These are phyloP conservation scores for Pardosa pseudoannulata DNA, from an alignment of 2,888 invertebrate genomes.

Conservation along the genomic window DNA sequence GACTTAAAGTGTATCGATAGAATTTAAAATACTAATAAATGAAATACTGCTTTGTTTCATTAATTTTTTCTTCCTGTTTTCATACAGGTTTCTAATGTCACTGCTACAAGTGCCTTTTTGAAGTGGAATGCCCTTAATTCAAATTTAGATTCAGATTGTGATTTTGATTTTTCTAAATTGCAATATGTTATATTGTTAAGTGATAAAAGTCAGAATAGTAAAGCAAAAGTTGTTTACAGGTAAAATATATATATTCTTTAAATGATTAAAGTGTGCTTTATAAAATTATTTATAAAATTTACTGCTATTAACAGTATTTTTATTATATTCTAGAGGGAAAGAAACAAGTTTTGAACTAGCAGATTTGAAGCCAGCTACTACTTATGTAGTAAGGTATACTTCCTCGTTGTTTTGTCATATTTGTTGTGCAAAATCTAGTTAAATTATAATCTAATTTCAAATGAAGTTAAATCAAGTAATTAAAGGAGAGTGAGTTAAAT, in stretches of 20 bases:
- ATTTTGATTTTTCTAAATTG: slow-evolving; percentile 83
- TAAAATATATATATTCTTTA: neutral
- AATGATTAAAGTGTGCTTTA: too few relatives aligned
- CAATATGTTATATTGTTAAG: slow-evolving; percentile 87
- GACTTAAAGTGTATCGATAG: too few relatives aligned
- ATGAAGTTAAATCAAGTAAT: too few relatives aligned
- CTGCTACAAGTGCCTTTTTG: slow-evolving; percentile 89
- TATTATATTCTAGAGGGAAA: slow-evolving; percentile 31
- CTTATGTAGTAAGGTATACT: slow-evolving; percentile 87
- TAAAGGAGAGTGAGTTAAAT: too few relatives aligned
- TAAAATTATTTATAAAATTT: too few relatives aligned
- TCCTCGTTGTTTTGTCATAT: too few relatives aligned
- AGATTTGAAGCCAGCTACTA: slow-evolving; percentile 89
- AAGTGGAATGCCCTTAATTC: slow-evolving; percentile 86
- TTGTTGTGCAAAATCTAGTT: too few relatives aligned
- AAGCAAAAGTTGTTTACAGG: slow-evolving; percentile 47
- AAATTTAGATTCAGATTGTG: slow-evolving; percentile 80
- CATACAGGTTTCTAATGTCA: slow-evolving; percentile 87
- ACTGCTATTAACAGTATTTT: neutral
- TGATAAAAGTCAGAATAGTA: slow-evolving; percentile 84
- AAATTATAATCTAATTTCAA: too few relatives aligned
- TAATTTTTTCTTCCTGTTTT: slow-evolving; percentile 68
- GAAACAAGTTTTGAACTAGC: slow-evolving; percentile 16
- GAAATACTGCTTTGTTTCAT: neutral
- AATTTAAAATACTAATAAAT: too few relatives aligned